Base-by-base conservation (phyloP, 2,797 vertebrate species). In the Graptemys geographica region DNA sequence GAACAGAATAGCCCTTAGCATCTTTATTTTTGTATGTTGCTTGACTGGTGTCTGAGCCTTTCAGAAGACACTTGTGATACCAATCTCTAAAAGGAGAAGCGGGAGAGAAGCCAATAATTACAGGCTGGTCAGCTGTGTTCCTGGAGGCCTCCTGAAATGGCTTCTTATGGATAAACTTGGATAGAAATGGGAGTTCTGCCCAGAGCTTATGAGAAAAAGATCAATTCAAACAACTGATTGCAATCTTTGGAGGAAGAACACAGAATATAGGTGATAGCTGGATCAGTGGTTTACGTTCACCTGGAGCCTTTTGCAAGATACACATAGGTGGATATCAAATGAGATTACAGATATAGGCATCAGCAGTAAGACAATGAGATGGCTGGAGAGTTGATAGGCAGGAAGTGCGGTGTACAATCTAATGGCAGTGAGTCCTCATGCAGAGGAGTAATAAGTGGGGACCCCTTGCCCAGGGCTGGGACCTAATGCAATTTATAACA, bases 51-150 rank as follows among this genome's bases (percentile, higher is more conserved):
- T 88, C 0, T 72, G 69, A 0, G 10, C 59, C 57, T 90, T 81
- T 88, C 79, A 8, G 57, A n/a, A 80, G 65, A 89, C 33, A 44
- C n/a, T 93, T 28, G 3, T 11, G 69, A 49, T 85, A 53, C 21
- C 93, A 41, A 21, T 21, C 65, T 91, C 81, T 80, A 84, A 56
- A 83, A 88, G 80, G 72, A 91, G 83, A 92, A 86, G 76, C 10
- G 37, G 74, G 47, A 28, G 80, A 90, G 79, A 88, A 93, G 51
- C 7, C 81, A 84, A 55, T 23, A 33, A 87, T 85, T 88, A 56
- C 88, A 44, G 80, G 79, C 72, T 78, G 10, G 5, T 47, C 82
- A 52, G 86, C 86, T 93, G 13, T 78, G 62, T 93, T 85, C 62
- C 3, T 2, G 62, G 72, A 95, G 91, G 69, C 56, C 91, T 82